Percentiles rank a stretch among this genome's conserved stretches.
phyloP scores from a whole-genome alignment of 2,113 vertebrate genomes.

The Rana temporaria region DNA sequence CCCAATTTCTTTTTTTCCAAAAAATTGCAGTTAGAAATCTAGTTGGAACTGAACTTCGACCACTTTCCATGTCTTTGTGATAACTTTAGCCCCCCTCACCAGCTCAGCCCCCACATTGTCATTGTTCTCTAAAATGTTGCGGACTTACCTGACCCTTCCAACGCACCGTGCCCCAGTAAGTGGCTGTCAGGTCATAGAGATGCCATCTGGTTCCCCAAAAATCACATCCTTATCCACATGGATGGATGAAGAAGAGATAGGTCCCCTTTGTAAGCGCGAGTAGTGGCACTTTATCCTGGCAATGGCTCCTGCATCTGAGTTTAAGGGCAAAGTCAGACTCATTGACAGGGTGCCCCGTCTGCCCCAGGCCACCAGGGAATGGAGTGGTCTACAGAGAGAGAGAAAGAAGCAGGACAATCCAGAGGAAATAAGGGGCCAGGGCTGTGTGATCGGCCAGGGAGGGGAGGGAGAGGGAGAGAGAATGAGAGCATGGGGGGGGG shows the following conservation, averaged over 20 bases:
- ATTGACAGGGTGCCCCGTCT: conserved; percentile 29
- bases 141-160: conserved; percentile 33
- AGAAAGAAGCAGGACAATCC: conserved; percentile 31
- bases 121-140: conserved; percentile 5
- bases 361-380: conserved; percentile 25
- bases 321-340: conserved; percentile 1
- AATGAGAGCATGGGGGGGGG: background rate
- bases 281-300: background rate
- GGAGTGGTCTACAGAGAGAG: conserved; percentile 27
- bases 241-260: background rate
- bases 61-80: no score
- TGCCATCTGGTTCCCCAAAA: conserved; percentile 34
- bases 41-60: no score
- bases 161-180: background rate
- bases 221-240: conserved; percentile 34
- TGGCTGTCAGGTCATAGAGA: conserved; percentile 6
- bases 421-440: conserved; percentile 41
- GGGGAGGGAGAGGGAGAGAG: conserved; percentile 28
- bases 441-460: conserved; percentile 38
- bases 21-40: no score
- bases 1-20: no score
- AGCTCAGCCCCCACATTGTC: conserved; percentile 7
- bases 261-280: conserved; percentile 14
- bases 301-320: conserved; percentile 18
- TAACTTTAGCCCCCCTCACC: background rate